Evolutionary conservation across 2,888 invertebrate species (phyloP), one percentile per base, ranked within the genome.

Genomic region (Drymonia ruficornis): DNA sequence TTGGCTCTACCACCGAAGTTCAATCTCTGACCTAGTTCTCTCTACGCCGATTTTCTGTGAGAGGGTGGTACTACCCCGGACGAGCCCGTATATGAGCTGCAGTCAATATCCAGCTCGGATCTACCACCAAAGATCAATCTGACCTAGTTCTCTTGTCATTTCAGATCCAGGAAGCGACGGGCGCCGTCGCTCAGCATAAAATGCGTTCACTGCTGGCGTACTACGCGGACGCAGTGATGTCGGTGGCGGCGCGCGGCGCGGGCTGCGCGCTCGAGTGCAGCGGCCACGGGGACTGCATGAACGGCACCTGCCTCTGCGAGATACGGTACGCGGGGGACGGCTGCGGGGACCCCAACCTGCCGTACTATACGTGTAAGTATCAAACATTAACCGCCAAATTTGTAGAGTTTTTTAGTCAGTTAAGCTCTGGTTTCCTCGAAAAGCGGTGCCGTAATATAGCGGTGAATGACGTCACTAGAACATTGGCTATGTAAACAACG

Each of bases 281-380:
- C 77, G 97, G 97, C 61, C 96, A 97, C 62, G 98, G 98, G 18
- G 98, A 98, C 90, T 98, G 98, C 87, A 95, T 96, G 82, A 97
- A 98, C 85, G 98, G 98, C 65, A 97, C 97, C 52, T 98, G 98
- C 83, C 94, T 97, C 70, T 98, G 98, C 87, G 97, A 98, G 94
- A 98, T 98, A 72, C 94, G 95, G 53, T 98, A 96, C 85, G 94
- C 97, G 58, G 98, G 98, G 11, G 95, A 96, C 58, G 95, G 96
- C 77, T 98, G 98, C 83, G 95, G 96, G 57, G 95, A 96, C 29
- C 97, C 96, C 62, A 98, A 98, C 88, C 85, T 97, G 71, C 96
- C 96, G 31, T 98, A 98, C 46, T 81, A 83, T 59, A 81, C 79
- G 1, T 83, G 83, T 84, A 52, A 83, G 81, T 81, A 63, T 36